These are phyloP conservation scores for Chiloscyllium plagiosum DNA, from an alignment of 2,113 vertebrate genomes.

Conservation along the genomic window DNA sequence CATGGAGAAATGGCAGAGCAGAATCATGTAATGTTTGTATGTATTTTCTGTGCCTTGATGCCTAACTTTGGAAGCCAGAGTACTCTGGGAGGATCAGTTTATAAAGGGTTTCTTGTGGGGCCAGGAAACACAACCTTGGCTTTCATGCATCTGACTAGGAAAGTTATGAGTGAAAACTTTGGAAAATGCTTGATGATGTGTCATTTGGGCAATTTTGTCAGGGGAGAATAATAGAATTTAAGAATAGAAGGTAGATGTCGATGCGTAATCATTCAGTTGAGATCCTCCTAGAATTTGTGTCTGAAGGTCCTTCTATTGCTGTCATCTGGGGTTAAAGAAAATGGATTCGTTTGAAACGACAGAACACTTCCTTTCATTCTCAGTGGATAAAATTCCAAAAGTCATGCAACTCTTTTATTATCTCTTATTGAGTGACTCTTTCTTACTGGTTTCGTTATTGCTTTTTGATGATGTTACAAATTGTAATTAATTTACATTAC, in stretches of 20 bases:
- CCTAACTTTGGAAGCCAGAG: neutral
- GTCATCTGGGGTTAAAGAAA: neutral
- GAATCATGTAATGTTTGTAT: neutral
- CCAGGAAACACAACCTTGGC: neutral
- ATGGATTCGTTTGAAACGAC: neutral
- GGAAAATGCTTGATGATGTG: neutral
- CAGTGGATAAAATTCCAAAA: neutral
- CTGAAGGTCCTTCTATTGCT: neutral
- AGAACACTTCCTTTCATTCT: neutral
- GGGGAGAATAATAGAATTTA: neutral
- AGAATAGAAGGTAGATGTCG: neutral
- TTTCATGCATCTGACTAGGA: neutral
- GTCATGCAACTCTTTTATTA: neutral
- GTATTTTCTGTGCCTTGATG: neutral
- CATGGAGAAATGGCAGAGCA: neutral
- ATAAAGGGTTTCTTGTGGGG: neutral
- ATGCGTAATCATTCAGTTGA: neutral
- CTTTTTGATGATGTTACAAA: neutral
- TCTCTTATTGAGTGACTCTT: neutral
- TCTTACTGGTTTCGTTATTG: neutral
- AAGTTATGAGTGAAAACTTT: neutral
- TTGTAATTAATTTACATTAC: neutral
- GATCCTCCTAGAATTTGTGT: neutral
- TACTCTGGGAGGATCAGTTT: neutral
- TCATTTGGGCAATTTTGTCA: neutral